A percentile compares a stretch with the other conserved stretches of the same genome.
Evolutionary conservation across 1,140 invertebrate genomes (phyloP).

Genomic region (Diorhabda elongata): DNA sequence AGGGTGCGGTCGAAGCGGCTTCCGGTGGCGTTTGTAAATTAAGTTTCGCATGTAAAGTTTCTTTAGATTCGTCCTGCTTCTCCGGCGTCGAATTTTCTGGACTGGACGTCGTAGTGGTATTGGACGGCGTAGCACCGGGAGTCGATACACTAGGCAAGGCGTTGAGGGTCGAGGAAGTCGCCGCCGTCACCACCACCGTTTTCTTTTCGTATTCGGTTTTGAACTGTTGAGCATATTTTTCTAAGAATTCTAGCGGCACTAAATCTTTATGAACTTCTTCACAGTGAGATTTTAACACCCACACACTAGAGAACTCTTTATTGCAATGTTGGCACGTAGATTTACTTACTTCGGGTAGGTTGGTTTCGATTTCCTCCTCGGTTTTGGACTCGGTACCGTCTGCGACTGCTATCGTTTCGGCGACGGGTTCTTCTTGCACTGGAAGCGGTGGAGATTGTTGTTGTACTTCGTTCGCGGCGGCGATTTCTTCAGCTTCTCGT

Average conservation of each 20-base stretch:
- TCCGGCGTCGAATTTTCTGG: constrained; percentile 48
- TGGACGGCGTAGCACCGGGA: constrained; percentile 41
- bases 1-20: constrained; percentile 57
- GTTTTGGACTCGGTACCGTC: constrained; percentile 56
- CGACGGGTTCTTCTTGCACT: constrained; percentile 49
- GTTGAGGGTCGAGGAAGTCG: constrained; percentile 55
- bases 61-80: constrained; percentile 55
- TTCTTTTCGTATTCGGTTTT: constrained; percentile 83
- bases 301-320: constrained; percentile 92
- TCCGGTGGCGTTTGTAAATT: constrained; percentile 52
- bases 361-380: constrained; percentile 52
- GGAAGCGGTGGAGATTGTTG: constrained; percentile 52
- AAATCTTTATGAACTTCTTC: constrained; percentile 91
- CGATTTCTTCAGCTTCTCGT: constrained; percentile 46
- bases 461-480: constrained; percentile 21
- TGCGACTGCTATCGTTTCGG: constrained; percentile 48
- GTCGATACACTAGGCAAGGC: constrained; percentile 59
- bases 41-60: constrained; percentile 48
- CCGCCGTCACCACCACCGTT: constrained; percentile 62
- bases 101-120: constrained; percentile 29
- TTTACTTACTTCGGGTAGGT: constrained; percentile 68
- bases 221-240: constrained; percentile 88
- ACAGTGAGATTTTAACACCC: constrained; percentile 92
- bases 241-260: constrained; percentile 82
- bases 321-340: constrained; percentile 85